phyloP scores from a whole-genome alignment of 2,113 vertebrate genomes.

The Thryonomys swinderianus region DNA sequence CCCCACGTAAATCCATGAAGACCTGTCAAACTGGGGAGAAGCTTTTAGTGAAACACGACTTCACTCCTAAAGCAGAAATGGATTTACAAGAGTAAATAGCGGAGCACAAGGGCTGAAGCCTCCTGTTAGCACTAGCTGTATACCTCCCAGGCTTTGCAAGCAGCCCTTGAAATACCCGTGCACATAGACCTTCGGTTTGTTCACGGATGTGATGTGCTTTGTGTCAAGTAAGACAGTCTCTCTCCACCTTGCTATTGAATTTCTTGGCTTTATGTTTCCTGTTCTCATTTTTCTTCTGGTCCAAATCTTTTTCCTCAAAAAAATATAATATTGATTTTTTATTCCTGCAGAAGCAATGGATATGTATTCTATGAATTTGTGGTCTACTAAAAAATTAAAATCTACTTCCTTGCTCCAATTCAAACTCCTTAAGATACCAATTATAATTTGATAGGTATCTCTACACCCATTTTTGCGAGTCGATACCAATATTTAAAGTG shows the following conservation, averaged over 20 bases:
- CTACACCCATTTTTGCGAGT: neutral
- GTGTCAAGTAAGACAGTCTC: neutral
- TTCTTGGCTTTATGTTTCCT: neutral
- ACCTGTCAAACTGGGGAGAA: neutral
- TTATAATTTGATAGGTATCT: neutral
- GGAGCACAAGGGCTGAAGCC: neutral
- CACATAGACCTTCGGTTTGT: neutral
- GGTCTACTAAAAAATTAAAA: neutral
- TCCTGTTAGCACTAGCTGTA: neutral
- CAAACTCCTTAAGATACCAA: neutral
- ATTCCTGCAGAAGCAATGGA: neutral
- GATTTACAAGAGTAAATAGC: neutral
- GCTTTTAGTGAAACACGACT: neutral
- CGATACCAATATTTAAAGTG: neutral
- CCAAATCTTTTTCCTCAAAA: neutral
- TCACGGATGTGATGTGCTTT: neutral
- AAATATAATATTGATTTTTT: neutral
- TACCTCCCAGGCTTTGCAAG: neutral
- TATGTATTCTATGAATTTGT: neutral
- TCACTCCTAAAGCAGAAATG: neutral
- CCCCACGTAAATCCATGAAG: neutral
- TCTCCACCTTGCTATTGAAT: neutral
- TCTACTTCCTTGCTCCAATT: neutral
- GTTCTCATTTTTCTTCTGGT: neutral
- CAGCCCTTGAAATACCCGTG: neutral